phyloP scores from a whole-genome alignment of 2,797 vertebrate species.

The Triplophysa bombifrons region DNA sequence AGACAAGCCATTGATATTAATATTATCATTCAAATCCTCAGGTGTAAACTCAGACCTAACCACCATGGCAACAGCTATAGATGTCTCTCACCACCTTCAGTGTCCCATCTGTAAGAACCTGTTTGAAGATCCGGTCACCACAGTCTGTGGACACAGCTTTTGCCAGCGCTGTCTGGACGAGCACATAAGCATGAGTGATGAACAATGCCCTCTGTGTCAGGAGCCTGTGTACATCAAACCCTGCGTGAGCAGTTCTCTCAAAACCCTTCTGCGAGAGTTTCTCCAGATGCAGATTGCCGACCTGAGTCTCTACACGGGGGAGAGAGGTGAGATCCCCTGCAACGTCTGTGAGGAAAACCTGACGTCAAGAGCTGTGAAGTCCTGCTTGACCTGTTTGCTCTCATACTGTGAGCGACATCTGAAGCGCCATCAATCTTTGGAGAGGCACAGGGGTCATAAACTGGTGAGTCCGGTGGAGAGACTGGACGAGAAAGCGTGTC shows the following conservation, averaged over 20 bases:
- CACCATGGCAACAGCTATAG: neutral
- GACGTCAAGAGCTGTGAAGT: neutral
- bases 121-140: slow-evolving; percentile 66
- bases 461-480: neutral
- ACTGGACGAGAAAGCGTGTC: neutral
- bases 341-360: neutral
- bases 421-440: neutral
- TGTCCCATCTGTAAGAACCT: slow-evolving; percentile 67
- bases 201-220: slow-evolving; percentile 67
- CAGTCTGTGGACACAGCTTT: slow-evolving; percentile 70
- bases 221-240: neutral
- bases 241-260: neutral
- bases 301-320: neutral
- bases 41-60: neutral
- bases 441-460: neutral
- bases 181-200: rapidly evolving
- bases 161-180: slow-evolving; percentile 56
- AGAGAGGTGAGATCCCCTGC: neutral
- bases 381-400: slow-evolving; percentile 1
- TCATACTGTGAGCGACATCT: neutral
- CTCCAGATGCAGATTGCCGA: neutral
- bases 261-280: slow-evolving; percentile 19
- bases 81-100: slow-evolving; percentile 42
- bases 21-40: no score
- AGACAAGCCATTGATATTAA: no score